Conservation (phyloP, 2,113 vertebrate species). For the Psilopogon haemacephalus region DNA sequence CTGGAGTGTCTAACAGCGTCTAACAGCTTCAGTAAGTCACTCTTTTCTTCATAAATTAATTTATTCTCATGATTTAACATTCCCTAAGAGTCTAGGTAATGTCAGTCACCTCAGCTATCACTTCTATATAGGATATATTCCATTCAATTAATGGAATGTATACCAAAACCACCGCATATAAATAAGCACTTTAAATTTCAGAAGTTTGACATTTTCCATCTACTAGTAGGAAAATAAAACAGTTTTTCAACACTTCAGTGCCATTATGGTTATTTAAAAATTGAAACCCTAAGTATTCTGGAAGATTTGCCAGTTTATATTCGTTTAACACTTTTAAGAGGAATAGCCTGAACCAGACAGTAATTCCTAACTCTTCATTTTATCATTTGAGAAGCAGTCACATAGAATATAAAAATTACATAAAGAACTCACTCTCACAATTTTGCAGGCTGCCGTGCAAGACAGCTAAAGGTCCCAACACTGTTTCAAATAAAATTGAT, state of each 20-base stretch:
- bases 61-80: constrained; percentile 14
- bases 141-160: not conserved
- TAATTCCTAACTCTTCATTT: not conserved
- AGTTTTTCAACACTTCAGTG: not conserved
- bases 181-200: constrained; percentile 34
- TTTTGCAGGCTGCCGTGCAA: not conserved
- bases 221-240: constrained; percentile 1
- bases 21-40: not conserved
- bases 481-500: not conserved
- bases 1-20: not conserved
- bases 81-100: not conserved
- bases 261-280: not conserved
- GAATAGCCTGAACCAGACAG: not conserved
- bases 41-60: not conserved
- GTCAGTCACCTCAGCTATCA: constrained; percentile 5
- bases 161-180: constrained; percentile 16
- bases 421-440: not conserved
- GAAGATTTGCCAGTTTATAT: constrained; percentile 8
- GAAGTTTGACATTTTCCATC: not conserved
- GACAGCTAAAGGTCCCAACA: not conserved
- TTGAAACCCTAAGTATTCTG: not conserved
- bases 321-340: not conserved
- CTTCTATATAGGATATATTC: not conserved
- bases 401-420: not conserved
- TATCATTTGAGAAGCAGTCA: not conserved